Percentiles rank a stretch among this genome's conserved stretches.
Conservation (phyloP, 1,140 invertebrate genomes). For the Drusus annulatus region DNA sequence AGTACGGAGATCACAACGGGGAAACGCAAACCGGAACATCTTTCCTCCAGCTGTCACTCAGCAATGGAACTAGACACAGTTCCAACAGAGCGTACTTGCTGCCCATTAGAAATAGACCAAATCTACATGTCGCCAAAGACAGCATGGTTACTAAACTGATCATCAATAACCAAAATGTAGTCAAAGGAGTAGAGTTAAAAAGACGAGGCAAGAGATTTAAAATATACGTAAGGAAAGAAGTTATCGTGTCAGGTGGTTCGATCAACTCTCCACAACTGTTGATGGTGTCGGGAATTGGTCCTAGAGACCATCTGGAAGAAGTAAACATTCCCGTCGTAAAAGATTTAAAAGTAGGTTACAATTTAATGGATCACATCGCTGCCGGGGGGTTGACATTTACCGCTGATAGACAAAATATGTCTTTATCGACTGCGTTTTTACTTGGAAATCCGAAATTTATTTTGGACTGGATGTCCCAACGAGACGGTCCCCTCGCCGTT, state of each 20-base stretch:
- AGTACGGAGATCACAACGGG: conserved; percentile 83
- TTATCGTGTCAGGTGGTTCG: conserved; percentile 83
- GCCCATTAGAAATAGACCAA: conserved; percentile 75
- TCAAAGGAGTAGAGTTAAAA: conserved; percentile 77
- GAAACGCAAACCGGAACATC: conserved; percentile 76
- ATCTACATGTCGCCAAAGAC: conserved; percentile 78
- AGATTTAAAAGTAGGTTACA: conserved; percentile 84
- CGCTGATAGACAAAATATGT: conserved; percentile 70
- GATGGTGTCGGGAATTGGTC: conserved; percentile 88
- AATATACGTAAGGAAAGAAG: conserved; percentile 79
- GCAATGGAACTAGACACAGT: conserved; percentile 82
- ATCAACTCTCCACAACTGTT: conserved; percentile 84
- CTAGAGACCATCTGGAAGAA: conserved; percentile 76
- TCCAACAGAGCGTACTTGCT: conserved; percentile 83
- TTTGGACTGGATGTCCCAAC: conserved; percentile 67
- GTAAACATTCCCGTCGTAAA: conserved; percentile 76
- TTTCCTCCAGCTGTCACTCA: conserved; percentile 77
- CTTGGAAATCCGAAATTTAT: conserved; percentile 60
- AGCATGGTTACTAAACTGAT: conserved; percentile 81
- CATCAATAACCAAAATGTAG: conserved; percentile 78
- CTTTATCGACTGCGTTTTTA: conserved; percentile 47
- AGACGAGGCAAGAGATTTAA: conserved; percentile 70
- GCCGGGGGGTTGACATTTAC: conserved; percentile 79
- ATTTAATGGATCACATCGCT: conserved; percentile 85
- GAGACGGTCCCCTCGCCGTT: conserved; percentile 78